Conservation (phyloP, 2,797 vertebrate species). For the Cynopterus sphinx region DNA sequence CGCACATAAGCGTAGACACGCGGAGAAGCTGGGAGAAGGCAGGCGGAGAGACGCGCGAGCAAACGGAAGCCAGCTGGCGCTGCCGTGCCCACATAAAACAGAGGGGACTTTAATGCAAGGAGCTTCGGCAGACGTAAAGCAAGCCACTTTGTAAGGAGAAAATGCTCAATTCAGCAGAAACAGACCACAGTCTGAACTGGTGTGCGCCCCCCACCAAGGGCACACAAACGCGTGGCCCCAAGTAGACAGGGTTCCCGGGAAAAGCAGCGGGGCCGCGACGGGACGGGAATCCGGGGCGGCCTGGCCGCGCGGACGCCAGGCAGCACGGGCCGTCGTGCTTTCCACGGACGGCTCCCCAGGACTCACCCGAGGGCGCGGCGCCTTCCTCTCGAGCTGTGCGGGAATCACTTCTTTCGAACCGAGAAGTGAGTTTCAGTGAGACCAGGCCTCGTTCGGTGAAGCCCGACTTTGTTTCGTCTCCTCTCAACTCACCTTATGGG, state of each 20-base stretch:
- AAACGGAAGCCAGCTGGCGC: neutral
- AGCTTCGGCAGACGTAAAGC: neutral
- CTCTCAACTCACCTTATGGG: conserved; percentile 95
- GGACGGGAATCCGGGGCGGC: no score
- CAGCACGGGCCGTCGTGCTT: no score
- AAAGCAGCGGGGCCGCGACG: neutral
- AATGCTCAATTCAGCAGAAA: conserved; percentile 8
- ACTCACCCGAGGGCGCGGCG: conserved; percentile 75
- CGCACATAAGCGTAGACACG: neutral
- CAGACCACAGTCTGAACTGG: neutral
- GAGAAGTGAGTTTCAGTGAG: conserved; percentile 74
- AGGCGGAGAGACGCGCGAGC: no score
- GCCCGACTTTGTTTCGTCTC: conserved; percentile 68
- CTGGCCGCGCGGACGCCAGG: no score
- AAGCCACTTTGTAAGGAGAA: conserved; percentile 29
- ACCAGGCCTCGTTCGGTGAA: conserved; percentile 73
- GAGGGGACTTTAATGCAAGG: conserved; percentile 37
- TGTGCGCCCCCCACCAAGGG: neutral
- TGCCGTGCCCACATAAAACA: neutral
- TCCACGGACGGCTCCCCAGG: no score
- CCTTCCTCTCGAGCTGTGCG: conserved; percentile 70
- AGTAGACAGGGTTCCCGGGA: neutral
- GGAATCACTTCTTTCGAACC: neutral
- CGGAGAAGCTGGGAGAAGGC: no score
- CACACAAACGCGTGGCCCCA: no score